These are phyloP conservation scores for Vandiemenella viatica DNA, from an alignment of 2,888 invertebrate species.

Conservation along the genomic window DNA sequence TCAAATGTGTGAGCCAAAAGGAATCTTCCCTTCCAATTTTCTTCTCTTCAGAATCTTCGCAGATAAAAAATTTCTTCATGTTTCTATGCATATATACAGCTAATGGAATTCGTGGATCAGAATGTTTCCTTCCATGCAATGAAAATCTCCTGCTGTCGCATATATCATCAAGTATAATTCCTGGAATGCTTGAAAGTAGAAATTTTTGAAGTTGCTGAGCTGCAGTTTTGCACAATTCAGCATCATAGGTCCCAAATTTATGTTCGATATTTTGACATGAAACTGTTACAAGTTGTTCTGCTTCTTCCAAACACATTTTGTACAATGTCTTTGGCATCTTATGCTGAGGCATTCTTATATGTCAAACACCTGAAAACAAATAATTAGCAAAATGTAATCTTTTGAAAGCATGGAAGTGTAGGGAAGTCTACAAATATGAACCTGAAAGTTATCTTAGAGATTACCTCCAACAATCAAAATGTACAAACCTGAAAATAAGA, in stretches of 20 bases:
- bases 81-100: constrained; percentile 16
- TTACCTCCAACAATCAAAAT: too few relatives aligned
- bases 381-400: too few relatives aligned
- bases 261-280: constrained; percentile 14
- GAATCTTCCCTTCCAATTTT: constrained; percentile 7
- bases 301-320: constrained; percentile 1
- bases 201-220: constrained; percentile 10
- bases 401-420: too few relatives aligned
- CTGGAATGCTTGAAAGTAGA: constrained; percentile 12
- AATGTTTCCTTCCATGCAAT: background rate
- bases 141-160: constrained; percentile 7
- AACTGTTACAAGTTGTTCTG: constrained; percentile 11
- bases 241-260: constrained; percentile 13
- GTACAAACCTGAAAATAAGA: too few relatives aligned
- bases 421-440: too few relatives aligned
- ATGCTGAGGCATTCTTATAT: constrained; percentile 1
- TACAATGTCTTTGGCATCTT: constrained; percentile 7
- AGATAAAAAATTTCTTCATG: constrained; percentile 11
- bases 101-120: constrained; percentile 12
- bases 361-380: too few relatives aligned
- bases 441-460: too few relatives aligned
- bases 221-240: constrained; percentile 7
- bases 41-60: background rate
- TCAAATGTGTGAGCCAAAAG: constrained; percentile 17
- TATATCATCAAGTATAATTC: constrained; percentile 14